phyloP scores from a whole-genome alignment of 2,888 invertebrate genomes.

The Idaea straminata region DNA sequence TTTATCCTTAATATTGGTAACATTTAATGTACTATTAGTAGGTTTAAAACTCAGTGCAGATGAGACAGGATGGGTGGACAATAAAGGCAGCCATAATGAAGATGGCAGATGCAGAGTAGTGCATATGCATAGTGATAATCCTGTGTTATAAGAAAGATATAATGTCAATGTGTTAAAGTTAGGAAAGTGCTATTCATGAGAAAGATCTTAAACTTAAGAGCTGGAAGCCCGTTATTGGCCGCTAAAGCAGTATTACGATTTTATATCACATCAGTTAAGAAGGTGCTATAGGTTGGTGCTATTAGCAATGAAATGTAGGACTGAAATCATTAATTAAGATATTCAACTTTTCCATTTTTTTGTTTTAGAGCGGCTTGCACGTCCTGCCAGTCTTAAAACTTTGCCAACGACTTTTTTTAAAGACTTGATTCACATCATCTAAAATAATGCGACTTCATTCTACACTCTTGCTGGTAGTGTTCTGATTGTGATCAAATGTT shows the following conservation, averaged over 20 bases:
- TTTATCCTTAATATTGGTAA: background rate
- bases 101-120: background rate
- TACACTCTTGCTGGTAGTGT: background rate
- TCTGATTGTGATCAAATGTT: slow-evolving; percentile 5
- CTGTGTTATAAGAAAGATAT: background rate
- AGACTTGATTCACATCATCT: no score
- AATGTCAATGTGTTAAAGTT: background rate
- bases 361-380: no score
- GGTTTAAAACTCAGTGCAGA: no score
- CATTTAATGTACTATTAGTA: background rate
- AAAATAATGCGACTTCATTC: no score
- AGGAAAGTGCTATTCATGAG: background rate
- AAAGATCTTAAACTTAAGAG: background rate
- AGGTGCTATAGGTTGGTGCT: no score
- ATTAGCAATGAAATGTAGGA: no score
- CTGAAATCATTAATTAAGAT: no score
- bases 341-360: no score
- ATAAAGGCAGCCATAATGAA: background rate
- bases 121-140: background rate
- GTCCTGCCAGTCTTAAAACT: no score
- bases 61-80: background rate
- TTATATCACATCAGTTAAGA: background rate
- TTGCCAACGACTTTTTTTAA: no score
- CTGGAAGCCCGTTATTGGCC: background rate
- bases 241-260: background rate